These are phyloP conservation scores for Megaceryle alcyon DNA, from an alignment of 2,797 vertebrate species.

Conservation along the genomic window DNA sequence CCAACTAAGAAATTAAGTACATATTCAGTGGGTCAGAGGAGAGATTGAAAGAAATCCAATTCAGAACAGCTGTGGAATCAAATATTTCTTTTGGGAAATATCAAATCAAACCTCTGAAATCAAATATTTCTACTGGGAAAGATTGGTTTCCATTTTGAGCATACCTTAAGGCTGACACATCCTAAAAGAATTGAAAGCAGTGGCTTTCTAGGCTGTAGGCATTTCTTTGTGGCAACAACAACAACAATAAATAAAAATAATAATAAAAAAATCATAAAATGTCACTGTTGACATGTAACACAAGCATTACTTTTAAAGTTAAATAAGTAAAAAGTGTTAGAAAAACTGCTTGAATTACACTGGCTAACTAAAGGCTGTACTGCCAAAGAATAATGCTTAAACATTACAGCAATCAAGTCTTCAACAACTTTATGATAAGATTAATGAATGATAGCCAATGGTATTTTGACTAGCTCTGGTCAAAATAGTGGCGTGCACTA, in stretches of 20 bases:
- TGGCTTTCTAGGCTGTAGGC: not conserved
- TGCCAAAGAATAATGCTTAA: not conserved
- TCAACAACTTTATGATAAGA: not conserved
- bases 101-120: too few relatives aligned
- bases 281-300: not conserved
- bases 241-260: too few relatives aligned
- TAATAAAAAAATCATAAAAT: not conserved
- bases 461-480: not conserved
- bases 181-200: not conserved
- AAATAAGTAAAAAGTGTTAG: not conserved
- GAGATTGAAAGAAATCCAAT: not conserved
- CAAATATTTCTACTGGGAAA: not conserved
- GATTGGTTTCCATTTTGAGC: not conserved
- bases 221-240: not conserved
- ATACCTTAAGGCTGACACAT: not conserved
- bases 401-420: not conserved
- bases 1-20: not conserved
- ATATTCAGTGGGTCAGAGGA: not conserved
- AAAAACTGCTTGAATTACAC: not conserved
- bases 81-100: not conserved
- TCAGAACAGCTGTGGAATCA: not conserved
- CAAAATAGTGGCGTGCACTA: not conserved
- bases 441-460: not conserved
- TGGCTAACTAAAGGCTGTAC: not conserved
- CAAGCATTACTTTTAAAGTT: not conserved